Evolutionary conservation across 2,797 vertebrate species (phyloP).

Genomic region (Tadarida brasiliensis): DNA sequence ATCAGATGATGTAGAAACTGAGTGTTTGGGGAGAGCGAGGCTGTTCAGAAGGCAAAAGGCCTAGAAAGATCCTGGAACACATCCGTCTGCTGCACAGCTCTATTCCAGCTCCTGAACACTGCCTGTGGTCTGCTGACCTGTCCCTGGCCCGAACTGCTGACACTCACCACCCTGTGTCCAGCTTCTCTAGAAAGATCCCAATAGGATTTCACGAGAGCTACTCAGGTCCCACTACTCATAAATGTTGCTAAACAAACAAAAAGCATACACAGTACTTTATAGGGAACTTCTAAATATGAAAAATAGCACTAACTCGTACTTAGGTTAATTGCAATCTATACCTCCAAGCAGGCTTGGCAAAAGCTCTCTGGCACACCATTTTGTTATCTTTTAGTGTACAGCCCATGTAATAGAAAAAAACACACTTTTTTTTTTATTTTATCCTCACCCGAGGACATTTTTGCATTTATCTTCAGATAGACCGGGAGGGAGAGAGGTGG

Average conservation of each 20-base stretch:
- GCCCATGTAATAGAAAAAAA: not conserved
- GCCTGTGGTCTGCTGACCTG: not conserved
- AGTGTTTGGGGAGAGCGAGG: not conserved
- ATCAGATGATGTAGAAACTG: not conserved
- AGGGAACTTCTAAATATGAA: conserved; percentile 40
- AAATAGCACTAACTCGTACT: not conserved
- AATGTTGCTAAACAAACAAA: conserved; percentile 53
- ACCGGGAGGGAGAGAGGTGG: no score
- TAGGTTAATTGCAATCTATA: conserved; percentile 14
- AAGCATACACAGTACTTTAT: not conserved
- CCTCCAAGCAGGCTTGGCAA: not conserved
- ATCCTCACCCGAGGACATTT: no score
- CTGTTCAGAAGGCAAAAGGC: not conserved
- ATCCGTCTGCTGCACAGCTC: not conserved
- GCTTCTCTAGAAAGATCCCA: conserved; percentile 13
- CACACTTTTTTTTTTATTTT: not conserved
- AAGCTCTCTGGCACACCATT: not conserved
- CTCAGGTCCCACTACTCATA: conserved; percentile 5
- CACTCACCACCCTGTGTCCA: not conserved
- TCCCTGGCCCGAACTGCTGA: not conserved
- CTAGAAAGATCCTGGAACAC: not conserved
- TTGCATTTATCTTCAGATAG: no score
- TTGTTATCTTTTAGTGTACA: not conserved
- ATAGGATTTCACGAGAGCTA: not conserved
- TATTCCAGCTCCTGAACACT: not conserved